These are phyloP conservation scores for Myiagra hebetior DNA, from an alignment of 2,113 vertebrate species.

Conservation along the genomic window DNA sequence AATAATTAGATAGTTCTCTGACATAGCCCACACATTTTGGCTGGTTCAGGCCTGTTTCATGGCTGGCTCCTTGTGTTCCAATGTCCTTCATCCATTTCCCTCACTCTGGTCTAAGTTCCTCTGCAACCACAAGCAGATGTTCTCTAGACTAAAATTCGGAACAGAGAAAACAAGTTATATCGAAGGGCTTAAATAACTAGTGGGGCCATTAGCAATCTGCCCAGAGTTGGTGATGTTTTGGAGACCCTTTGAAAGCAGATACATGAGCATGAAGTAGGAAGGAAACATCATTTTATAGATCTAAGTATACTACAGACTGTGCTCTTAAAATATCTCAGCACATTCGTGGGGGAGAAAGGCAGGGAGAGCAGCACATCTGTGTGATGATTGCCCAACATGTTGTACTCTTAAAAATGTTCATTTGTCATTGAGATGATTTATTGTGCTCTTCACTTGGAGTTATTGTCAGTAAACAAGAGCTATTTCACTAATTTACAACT, in stretches of 20 bases:
- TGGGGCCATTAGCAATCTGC: not conserved
- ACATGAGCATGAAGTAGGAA: not conserved
- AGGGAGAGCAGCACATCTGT: not conserved
- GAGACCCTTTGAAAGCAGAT: not conserved
- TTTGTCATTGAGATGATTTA: not conserved
- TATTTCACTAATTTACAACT: not conserved
- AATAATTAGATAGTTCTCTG: constrained; percentile 24
- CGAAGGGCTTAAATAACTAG: not conserved
- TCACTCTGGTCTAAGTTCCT: not conserved
- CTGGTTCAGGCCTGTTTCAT: not conserved
- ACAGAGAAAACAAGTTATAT: not conserved
- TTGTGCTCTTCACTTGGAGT: not conserved
- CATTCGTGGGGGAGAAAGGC: not conserved
- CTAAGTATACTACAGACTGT: not conserved
- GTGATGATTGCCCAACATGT: not conserved
- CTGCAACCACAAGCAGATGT: constrained; percentile 25
- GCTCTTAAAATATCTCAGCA: not conserved
- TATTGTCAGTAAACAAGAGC: not conserved
- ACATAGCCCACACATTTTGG: constrained; percentile 10
- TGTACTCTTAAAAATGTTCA: not conserved
- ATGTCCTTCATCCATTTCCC: not conserved
- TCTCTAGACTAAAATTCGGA: not conserved
- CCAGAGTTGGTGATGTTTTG: not conserved
- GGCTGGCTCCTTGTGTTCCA: not conserved
- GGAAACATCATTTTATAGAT: not conserved